Evolutionary conservation across 2,888 invertebrate species (phyloP).

Genomic region (Panzeria rudis): DNA sequence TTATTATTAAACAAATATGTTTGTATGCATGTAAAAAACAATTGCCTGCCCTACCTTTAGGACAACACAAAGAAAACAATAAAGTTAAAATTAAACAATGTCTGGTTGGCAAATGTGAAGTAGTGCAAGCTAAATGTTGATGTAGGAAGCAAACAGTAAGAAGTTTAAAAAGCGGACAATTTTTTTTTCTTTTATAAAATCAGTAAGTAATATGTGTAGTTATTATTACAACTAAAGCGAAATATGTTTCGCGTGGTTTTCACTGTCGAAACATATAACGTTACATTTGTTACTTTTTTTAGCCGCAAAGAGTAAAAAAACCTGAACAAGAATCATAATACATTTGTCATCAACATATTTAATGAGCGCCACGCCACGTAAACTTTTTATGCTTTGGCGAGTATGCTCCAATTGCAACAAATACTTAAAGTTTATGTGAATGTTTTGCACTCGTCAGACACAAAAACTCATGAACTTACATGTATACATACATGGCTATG

Average conservation of each 20-base stretch:
- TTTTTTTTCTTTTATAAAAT: not conserved
- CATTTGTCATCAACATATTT: constrained; percentile 29
- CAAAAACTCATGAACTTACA: not conserved
- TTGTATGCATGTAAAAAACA: not conserved
- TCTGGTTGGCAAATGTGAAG: constrained; percentile 16
- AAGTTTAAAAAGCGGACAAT: not conserved
- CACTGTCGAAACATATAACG: not conserved
- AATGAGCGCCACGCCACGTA: constrained; percentile 7
- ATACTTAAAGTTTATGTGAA: not conserved
- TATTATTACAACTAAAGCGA: not conserved
- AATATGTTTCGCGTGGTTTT: not conserved
- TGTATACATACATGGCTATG: not conserved
- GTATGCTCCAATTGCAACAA: constrained; percentile 41
- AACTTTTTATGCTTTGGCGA: not conserved
- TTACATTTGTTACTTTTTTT: not conserved
- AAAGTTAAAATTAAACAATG: constrained; percentile 37
- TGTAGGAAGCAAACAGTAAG: not conserved
- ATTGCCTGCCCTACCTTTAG: constrained; percentile 58
- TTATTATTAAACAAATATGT: constrained; percentile 13
- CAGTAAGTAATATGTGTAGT: not conserved
- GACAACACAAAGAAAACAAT: constrained; percentile 17
- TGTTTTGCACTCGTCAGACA: not conserved
- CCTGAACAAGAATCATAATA: constrained; percentile 2
- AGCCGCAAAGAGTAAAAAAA: not conserved
- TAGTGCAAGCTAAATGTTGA: not conserved